A percentile compares a stretch with the other conserved stretches of the same genome.
These are phyloP conservation scores for Peromyscus polionotus DNA, from an alignment of 2,113 vertebrate genomes.

Conservation along the genomic window DNA sequence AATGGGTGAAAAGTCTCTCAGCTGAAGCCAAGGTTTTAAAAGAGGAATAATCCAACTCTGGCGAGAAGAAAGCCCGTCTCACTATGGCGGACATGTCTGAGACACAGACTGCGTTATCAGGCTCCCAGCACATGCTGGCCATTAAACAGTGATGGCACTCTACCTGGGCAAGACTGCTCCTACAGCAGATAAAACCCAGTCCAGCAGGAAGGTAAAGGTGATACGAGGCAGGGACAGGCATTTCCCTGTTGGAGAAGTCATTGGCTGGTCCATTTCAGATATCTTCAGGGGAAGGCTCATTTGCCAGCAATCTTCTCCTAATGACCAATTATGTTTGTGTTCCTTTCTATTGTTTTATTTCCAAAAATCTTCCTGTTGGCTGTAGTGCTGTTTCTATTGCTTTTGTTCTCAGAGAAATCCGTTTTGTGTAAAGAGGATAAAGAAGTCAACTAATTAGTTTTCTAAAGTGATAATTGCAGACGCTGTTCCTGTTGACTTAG, in stretches of 20 bases:
- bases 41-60: neutral
- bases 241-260: neutral
- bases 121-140: neutral
- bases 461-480: constrained; percentile 73
- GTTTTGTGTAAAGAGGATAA: constrained; percentile 58
- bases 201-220: neutral
- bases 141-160: neutral
- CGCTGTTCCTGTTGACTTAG: constrained; percentile 59
- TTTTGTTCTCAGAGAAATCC: constrained; percentile 42
- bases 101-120: neutral
- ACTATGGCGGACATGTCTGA: neutral
- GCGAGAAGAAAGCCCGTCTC: neutral
- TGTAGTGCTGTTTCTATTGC: neutral
- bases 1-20: neutral
- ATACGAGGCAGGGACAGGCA: neutral
- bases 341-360: constrained; percentile 46
- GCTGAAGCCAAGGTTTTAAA: neutral
- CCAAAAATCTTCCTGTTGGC: neutral
- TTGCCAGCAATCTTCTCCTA: neutral
- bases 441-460: constrained; percentile 58
- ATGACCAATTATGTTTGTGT: neutral
- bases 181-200: neutral
- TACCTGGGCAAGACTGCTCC: neutral
- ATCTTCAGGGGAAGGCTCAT: neutral
- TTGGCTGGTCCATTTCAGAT: constrained; percentile 25